phyloP scores from a whole-genome alignment of 2,113 vertebrate genomes.

The Psilopsiagon aurifrons region DNA sequence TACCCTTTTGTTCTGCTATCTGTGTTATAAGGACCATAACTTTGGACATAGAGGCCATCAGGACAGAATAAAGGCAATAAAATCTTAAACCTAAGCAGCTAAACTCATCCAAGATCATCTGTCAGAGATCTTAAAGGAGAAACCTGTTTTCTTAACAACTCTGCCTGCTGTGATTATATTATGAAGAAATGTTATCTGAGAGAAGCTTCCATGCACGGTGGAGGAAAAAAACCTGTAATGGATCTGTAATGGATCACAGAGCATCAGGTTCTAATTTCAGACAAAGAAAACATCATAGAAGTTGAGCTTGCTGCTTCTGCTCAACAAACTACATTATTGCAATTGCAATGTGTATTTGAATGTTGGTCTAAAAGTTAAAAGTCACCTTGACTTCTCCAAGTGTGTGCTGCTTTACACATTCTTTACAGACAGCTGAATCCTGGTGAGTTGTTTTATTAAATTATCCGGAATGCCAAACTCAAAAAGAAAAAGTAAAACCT shows the following conservation, averaged over 20 bases:
- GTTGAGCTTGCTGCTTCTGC: not conserved
- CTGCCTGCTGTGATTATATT: not conserved
- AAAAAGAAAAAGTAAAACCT: not conserved
- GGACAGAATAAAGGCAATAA: not conserved
- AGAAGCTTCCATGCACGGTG: not conserved
- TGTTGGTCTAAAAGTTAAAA: not conserved
- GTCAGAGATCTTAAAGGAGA: not conserved
- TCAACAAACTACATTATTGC: not conserved
- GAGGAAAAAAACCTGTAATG: not conserved
- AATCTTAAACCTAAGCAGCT: not conserved
- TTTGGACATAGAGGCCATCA: not conserved
- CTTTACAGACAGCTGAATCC: not conserved
- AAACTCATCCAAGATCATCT: not conserved
- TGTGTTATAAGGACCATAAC: not conserved
- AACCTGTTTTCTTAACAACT: slow-evolving; percentile 28
- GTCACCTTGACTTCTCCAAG: not conserved
- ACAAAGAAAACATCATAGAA: not conserved
- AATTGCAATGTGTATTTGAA: not conserved
- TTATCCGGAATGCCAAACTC: not conserved
- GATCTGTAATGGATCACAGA: not conserved
- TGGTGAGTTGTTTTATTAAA: not conserved
- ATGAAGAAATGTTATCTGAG: not conserved
- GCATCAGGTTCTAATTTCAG: not conserved
- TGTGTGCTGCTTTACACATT: not conserved
- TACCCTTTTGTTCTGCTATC: not conserved